phyloP scores from a whole-genome alignment of 1,140 invertebrate genomes.

The Tachypleus tridentatus region DNA sequence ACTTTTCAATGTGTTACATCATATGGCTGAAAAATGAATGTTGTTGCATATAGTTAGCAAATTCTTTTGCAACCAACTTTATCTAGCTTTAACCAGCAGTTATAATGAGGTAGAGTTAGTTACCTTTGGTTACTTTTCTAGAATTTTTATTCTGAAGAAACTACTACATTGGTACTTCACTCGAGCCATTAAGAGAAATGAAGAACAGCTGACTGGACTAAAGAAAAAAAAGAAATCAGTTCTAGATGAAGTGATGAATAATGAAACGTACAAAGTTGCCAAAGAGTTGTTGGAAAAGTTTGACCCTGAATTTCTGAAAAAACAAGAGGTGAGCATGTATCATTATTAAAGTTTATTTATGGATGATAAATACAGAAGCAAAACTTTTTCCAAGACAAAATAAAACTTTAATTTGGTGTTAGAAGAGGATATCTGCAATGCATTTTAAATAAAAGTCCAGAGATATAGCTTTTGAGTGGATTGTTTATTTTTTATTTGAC shows the following conservation, averaged over 20 bases:
- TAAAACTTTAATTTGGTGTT: too few relatives aligned
- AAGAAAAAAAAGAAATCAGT: constrained; percentile 73
- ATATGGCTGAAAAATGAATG: constrained; percentile 1
- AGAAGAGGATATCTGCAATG: too few relatives aligned
- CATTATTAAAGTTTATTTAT: too few relatives aligned
- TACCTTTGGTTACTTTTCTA: constrained; percentile 36
- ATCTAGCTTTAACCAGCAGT: background rate
- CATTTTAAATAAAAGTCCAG: too few relatives aligned
- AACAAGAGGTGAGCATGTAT: constrained; percentile 1
- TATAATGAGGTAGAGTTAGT: background rate
- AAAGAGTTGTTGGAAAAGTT: constrained; percentile 83
- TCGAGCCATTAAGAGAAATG: constrained; percentile 64
- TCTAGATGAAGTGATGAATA: constrained; percentile 92
- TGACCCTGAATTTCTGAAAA: constrained; percentile 46
- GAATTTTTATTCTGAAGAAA: constrained; percentile 62
- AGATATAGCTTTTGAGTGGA: too few relatives aligned
- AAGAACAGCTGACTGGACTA: constrained; percentile 56
- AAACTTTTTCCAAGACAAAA: too few relatives aligned
- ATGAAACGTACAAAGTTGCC: constrained; percentile 93
- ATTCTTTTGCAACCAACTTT: background rate
- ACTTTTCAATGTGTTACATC: constrained; percentile 10
- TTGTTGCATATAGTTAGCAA: background rate
- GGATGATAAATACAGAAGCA: too few relatives aligned
- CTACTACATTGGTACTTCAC: constrained; percentile 77
- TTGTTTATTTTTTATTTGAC: too few relatives aligned